phyloP scores from a whole-genome alignment of 2,888 invertebrate genomes.

The Agrotis segetum region DNA sequence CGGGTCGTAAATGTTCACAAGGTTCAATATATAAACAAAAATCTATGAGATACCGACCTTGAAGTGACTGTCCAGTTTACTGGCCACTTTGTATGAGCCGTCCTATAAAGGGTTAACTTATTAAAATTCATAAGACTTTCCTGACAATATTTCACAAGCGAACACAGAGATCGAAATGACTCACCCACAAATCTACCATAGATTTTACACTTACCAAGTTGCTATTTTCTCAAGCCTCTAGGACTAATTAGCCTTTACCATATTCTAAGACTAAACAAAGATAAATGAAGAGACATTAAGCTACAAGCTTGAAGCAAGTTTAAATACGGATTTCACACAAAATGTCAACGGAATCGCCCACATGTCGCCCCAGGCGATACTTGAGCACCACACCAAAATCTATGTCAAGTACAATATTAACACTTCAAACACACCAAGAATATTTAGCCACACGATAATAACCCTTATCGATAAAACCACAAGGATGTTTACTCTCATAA shows the following conservation, averaged over 20 bases:
- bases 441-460: constrained; percentile 24
- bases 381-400: constrained; percentile 72
- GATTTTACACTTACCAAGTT: background rate
- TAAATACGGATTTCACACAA: constrained; percentile 66
- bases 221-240: background rate
- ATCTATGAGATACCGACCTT: no score
- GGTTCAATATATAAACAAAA: no score
- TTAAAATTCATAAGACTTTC: background rate
- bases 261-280: constrained; percentile 32
- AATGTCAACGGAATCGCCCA: constrained; percentile 75
- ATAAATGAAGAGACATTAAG: constrained; percentile 50
- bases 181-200: background rate
- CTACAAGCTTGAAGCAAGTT: constrained; percentile 53
- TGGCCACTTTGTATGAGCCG: no score
- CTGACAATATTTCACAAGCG: background rate
- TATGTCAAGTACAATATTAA: constrained; percentile 78
- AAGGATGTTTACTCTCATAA: constrained; percentile 14
- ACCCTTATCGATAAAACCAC: constrained; percentile 24
- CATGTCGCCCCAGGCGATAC: constrained; percentile 70
- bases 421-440: constrained; percentile 27
- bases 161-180: background rate
- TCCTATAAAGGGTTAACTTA: no score
- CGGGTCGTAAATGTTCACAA: no score
- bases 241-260: constrained; percentile 1
- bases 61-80: no score